Evolutionary conservation across 2,113 vertebrate species (phyloP).

Genomic region (Steatornis caripensis): DNA sequence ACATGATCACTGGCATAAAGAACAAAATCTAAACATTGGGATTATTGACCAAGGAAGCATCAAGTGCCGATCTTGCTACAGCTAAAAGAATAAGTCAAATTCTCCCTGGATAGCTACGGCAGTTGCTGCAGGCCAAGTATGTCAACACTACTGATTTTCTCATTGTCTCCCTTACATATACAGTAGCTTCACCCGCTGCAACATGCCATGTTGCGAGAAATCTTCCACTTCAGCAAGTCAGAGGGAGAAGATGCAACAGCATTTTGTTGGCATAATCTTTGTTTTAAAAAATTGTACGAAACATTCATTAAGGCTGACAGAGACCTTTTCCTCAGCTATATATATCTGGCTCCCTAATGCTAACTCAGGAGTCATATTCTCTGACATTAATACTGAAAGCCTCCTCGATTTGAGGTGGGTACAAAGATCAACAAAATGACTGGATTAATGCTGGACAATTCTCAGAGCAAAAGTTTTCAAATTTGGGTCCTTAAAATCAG

Average conservation of each 20-base stretch:
- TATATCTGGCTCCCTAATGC: not conserved
- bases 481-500: not conserved
- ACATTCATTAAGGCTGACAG: constrained; percentile 20
- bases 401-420: not conserved
- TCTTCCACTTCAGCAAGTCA: not conserved
- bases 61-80: not conserved
- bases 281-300: not conserved
- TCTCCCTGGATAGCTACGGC: not conserved
- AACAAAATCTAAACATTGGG: not conserved
- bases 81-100: not conserved
- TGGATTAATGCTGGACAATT: not conserved
- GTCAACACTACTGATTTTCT: not conserved
- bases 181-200: not conserved
- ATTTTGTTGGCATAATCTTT: not conserved
- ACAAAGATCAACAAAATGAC: not conserved
- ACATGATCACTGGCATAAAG: not conserved
- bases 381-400: not conserved
- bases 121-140: not conserved
- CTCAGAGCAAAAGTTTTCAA: not conserved
- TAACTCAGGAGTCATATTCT: not conserved
- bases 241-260: not conserved
- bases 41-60: not conserved
- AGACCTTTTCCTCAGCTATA: constrained; percentile 32
- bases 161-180: not conserved
- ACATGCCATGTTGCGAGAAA: not conserved